Base-by-base conservation (phyloP, 1,140 invertebrate species). In the Amphibalanus amphitrite region DNA sequence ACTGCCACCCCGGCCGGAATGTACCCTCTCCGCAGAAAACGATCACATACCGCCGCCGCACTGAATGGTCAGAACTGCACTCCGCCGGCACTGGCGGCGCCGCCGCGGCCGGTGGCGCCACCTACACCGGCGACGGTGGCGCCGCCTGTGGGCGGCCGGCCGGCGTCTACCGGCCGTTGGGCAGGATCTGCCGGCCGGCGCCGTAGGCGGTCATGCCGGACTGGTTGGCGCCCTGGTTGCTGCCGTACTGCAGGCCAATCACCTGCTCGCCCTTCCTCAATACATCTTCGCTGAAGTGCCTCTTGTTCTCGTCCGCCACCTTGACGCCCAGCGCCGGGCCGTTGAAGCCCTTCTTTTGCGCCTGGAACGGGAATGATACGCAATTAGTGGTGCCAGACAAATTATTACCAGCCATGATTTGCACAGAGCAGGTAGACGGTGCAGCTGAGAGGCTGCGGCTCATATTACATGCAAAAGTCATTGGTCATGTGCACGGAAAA, bases 141-240 rank as follows among this genome's bases (percentile, higher is more conserved):
- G 47, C 47, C 47, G 47, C 47, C 47, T 59, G 23, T 59, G 17
- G 33, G 33, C 33, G 33, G 33, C 33, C 25, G 64, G 6, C 3
- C 4, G 20, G 26, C 23, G 64, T 23, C 25, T 67, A 67, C 23
- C 28, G n/a, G 20, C 65, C 65, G 65, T 67, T 67, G 29, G 83
- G 82, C 30, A 82, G 76, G 72, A 84, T 84, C 77, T 84, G 84
- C 68, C 83, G 74, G 10, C 80, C 77, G 67, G 84, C 80, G 26
- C 83, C 83, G 76, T 85, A 84, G 20, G 83, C 82, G 29, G 81
- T 83, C 83, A 85, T 85, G 73, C 84, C 84, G 30, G 81, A 75
- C 72, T 84, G 84, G 28, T 81, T 82, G 13, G 83, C 83, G 33
- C 84, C 82, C 75, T 82, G 81, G 77, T 85, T 85, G 67, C 80